Evolutionary conservation across 2,797 vertebrate species (phyloP).

Genomic region (Pterois miles): DNA sequence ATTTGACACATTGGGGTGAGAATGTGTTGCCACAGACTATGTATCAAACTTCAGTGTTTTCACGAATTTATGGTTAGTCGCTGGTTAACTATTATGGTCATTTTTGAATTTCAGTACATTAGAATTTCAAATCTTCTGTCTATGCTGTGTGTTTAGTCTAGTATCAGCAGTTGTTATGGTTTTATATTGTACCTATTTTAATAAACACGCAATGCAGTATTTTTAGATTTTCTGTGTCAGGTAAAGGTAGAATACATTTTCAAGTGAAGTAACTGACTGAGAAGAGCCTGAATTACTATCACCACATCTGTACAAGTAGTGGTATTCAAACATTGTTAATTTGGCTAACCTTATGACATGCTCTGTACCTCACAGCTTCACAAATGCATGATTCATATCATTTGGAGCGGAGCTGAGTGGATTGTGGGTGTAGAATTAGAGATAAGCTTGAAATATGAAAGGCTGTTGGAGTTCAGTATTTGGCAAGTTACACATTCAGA

Average conservation of each 20-base stretch:
- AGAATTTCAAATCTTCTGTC: not conserved
- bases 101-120: not conserved
- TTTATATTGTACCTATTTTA: not conserved
- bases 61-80: not conserved
- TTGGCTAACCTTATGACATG: constrained; percentile 34
- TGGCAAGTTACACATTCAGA: not conserved
- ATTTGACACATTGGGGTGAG: not conserved
- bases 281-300: not conserved
- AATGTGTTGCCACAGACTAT: not conserved
- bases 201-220: not conserved
- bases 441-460: constrained; percentile 31
- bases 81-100: not conserved
- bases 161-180: not conserved
- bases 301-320: not conserved
- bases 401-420: constrained; percentile 10
- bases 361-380: constrained; percentile 5
- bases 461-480: constrained; percentile 9
- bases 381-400: constrained; percentile 36
- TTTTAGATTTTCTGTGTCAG: not conserved
- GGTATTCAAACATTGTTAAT: constrained; percentile 27
- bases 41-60: not conserved
- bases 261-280: not conserved
- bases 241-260: not conserved
- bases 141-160: not conserved
- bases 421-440: constrained; percentile 41